Base-by-base conservation (phyloP, 2,888 invertebrate species). In the Lamellibrachia satsuma region DNA sequence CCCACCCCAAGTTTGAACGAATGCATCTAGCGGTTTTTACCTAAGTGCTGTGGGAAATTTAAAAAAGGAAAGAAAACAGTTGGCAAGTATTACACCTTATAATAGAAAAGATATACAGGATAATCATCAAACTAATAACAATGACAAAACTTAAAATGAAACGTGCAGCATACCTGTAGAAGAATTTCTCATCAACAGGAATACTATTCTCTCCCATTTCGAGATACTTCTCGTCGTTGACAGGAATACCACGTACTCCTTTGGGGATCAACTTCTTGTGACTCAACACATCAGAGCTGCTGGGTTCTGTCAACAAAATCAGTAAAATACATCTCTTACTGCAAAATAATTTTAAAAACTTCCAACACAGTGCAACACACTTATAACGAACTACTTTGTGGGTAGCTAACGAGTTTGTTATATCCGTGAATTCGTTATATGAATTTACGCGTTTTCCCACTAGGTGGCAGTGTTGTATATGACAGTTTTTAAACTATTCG, bases 121-220 rank as follows among this genome's bases (percentile, higher is more conserved):
- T 75, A 75, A 22, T 6, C 15, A 75, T n/a, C n/a, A n/a, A 75
- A 75, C 75, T 4, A 3, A 6, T 15, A n/a, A n/a, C 15, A 75
- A 15, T 15, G n/a, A 75, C 6, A 15, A 15, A 75, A 6, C 22
- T 3, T n/a, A 22, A 75, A 75, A 1, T 15, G 22, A 75, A 75
- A n/a, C 75, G 6, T 22, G 22, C 75, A 75, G 22, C 75, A 75
- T 75, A 75, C 75, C 97, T 97, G 95, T 98, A 98, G 94, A 98
- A 97, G 96, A 98, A 99, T 93, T 97, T 97, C 96, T 99, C 99
- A 95, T 99, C 99, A 0, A 98, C 98, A 0, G 99, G 99, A 95
- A 99, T 98, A 94, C 97, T 95, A 4, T 94, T 94, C 93, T 96
- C 96, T 7, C 94, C 97, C 93, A 97, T 97, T 93, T 97, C 97